Percentiles rank a stretch among this genome's conserved stretches.
Evolutionary conservation across 2,888 invertebrate genomes (phyloP).

Genomic region (Autographa pulchrina): DNA sequence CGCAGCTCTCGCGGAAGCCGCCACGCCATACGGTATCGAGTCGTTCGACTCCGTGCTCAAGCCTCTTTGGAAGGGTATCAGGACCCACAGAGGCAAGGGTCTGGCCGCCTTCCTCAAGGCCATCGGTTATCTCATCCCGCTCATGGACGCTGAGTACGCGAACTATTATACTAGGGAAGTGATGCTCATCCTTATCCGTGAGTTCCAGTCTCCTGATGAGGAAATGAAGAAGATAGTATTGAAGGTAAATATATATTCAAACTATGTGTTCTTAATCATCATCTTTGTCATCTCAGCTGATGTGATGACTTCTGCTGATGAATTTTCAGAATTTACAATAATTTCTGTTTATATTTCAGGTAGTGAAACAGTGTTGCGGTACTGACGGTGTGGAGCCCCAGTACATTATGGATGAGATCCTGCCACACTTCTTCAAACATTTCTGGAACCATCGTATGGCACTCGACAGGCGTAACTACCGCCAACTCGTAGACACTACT

Average conservation of each 20-base stretch:
- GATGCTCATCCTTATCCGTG: conserved; percentile 98
- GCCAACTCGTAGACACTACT: conserved; percentile 99
- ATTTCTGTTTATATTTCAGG: conserved; percentile 83
- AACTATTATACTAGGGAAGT: conserved; percentile 99
- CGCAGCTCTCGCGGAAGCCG: conserved; percentile 99
- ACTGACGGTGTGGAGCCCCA: conserved; percentile 99
- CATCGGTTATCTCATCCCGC: conserved; percentile 99
- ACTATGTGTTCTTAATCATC: too few species aligned
- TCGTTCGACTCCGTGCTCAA: conserved; percentile 99
- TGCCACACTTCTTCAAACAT: conserved; percentile 99
- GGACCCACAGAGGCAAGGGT: conserved; percentile 97
- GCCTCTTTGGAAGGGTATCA: conserved; percentile 99
- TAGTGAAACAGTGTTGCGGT: conserved; percentile 99
- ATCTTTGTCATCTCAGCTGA: too few species aligned
- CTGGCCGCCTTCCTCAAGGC: conserved; percentile 99
- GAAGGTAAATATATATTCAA: conserved; percentile 90
- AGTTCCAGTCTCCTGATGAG: conserved; percentile 99
- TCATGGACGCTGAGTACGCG: conserved; percentile 99
- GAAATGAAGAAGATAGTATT: conserved; percentile 99
- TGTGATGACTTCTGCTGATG: neutral
- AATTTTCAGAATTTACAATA: neutral
- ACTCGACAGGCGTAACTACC: conserved; percentile 98
- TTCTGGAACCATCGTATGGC: conserved; percentile 99
- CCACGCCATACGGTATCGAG: conserved; percentile 99
- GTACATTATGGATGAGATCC: conserved; percentile 99